Conservation (phyloP, 2,797 vertebrate species). For the Natrix natrix region DNA sequence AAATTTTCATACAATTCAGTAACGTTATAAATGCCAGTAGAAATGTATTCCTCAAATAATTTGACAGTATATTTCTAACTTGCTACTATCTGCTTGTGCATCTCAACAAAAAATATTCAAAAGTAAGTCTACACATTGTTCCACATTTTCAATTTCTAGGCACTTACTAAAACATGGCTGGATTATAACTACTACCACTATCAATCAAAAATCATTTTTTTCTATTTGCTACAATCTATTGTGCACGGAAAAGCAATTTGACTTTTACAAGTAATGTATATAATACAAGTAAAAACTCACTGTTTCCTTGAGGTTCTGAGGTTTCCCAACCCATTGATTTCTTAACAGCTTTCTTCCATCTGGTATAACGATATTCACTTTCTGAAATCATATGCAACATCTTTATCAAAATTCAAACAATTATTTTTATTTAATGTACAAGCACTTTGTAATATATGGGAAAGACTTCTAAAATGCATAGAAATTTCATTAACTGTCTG, state of each 20-base stretch:
- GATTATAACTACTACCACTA: not conserved
- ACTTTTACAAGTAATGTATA: conserved; percentile 26
- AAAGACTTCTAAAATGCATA: not conserved
- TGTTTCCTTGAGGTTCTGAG: conserved; percentile 75
- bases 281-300: conserved; percentile 66
- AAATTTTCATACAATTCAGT: not conserved
- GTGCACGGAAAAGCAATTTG: not conserved
- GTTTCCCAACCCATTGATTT: conserved; percentile 94
- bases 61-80: not conserved
- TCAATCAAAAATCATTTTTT: not conserved
- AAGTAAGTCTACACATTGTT: not conserved
- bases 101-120: not conserved
- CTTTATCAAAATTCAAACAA: not conserved
- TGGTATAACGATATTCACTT: conserved; percentile 90
- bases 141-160: not conserved
- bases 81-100: not conserved
- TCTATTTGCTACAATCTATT: not conserved
- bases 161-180: not conserved
- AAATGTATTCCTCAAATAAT: not conserved
- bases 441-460: not conserved
- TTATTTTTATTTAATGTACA: not conserved
- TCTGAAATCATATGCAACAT: conserved; percentile 72
- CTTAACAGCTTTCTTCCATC: conserved; percentile 96
- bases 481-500: not conserved
- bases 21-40: not conserved